Conservation (phyloP, 2,888 invertebrate genomes). For the Brassicogethes aeneus region DNA sequence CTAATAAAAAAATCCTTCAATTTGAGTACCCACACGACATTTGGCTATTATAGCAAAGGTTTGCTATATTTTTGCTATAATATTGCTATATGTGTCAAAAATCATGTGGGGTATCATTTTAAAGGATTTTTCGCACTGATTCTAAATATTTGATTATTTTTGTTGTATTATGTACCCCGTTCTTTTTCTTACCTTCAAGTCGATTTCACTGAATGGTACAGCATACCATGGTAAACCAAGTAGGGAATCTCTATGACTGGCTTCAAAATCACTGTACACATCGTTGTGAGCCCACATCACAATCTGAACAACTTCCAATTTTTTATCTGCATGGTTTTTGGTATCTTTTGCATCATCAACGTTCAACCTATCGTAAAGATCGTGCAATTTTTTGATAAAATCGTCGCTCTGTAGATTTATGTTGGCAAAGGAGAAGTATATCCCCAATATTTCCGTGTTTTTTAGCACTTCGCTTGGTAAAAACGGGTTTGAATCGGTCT, state of each 20-base stretch:
- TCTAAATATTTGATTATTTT: background rate
- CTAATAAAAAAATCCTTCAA: background rate
- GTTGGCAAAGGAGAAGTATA: slow-evolving; percentile 65
- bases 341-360: slow-evolving; percentile 22
- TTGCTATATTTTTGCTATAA: too few relatives aligned
- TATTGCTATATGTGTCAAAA: too few relatives aligned
- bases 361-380: slow-evolving; percentile 44
- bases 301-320: slow-evolving; percentile 57
- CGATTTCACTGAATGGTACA: slow-evolving; percentile 60
- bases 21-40: too few relatives aligned
- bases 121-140: too few relatives aligned
- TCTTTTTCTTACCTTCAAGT: slow-evolving; percentile 53
- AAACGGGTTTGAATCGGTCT: slow-evolving; percentile 43
- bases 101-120: too few relatives aligned
- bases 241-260: slow-evolving; percentile 53
- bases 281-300: slow-evolving; percentile 59
- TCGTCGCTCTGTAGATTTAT: slow-evolving; percentile 60
- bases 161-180: slow-evolving; percentile 59
- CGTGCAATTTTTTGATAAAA: slow-evolving; percentile 53
- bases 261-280: slow-evolving; percentile 56
- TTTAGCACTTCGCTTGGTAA: slow-evolving; percentile 45
- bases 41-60: too few relatives aligned
- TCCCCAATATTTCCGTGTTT: slow-evolving; percentile 49
- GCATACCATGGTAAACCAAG: slow-evolving; percentile 63
- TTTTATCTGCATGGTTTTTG: slow-evolving; percentile 33